phyloP scores from a whole-genome alignment of 2,113 vertebrate genomes.

The Scytalopus superciliaris region DNA sequence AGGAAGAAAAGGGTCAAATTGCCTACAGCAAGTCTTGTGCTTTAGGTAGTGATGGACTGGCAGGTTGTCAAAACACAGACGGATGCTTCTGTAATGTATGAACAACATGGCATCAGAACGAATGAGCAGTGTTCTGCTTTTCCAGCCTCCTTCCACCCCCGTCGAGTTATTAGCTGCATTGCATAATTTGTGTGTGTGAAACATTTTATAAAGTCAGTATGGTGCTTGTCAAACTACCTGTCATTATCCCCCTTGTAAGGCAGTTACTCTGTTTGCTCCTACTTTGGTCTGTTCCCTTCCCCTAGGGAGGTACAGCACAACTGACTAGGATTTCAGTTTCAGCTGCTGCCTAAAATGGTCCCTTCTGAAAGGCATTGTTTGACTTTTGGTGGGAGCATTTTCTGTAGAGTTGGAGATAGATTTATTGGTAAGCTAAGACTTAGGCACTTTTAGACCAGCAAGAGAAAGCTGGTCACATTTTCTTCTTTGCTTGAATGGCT shows the following conservation, averaged over 20 bases:
- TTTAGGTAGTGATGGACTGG: constrained; percentile 38
- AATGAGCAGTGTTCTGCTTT: constrained; percentile 32
- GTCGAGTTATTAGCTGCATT: not conserved
- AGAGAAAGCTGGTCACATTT: fast-evolving
- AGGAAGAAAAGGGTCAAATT: constrained; percentile 50
- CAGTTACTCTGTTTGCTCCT: not conserved
- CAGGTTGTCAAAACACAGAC: constrained; percentile 58
- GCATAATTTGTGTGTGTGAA: constrained; percentile 49
- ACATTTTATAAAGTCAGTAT: constrained; percentile 44
- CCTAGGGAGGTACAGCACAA: not conserved
- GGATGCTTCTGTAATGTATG: not conserved
- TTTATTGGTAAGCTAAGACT: not conserved
- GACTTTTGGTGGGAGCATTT: not conserved
- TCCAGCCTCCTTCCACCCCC: constrained; percentile 4
- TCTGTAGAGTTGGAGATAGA: not conserved
- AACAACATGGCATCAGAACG: constrained; percentile 8
- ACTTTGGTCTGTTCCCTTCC: not conserved
- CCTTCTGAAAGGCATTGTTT: not conserved
- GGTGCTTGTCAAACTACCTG: constrained; percentile 56
- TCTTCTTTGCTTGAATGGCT: not conserved
- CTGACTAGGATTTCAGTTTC: not conserved
- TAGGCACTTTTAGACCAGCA: not conserved
- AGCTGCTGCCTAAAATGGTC: not conserved
- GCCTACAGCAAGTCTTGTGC: constrained; percentile 31
- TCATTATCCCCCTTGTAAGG: constrained; percentile 27